A percentile compares a stretch with the other conserved stretches of the same genome.
Evolutionary conservation across 2,797 vertebrate species (phyloP).

Genomic region (Mormyrops boulengeri): DNA sequence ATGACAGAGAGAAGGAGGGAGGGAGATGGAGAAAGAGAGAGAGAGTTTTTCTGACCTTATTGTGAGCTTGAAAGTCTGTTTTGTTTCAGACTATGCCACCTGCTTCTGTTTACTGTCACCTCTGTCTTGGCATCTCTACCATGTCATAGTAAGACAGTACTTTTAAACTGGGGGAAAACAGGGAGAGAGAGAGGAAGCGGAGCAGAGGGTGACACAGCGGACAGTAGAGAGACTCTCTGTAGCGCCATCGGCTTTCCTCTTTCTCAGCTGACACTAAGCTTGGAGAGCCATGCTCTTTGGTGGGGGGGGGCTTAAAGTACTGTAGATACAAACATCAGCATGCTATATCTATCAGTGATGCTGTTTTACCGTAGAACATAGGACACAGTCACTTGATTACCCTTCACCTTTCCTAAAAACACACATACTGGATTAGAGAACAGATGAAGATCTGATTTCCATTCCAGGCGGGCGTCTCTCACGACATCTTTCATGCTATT

Average conservation of each 20-base stretch:
- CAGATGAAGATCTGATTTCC: neutral
- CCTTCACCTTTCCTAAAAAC: neutral
- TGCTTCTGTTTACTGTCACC: constrained; percentile 4
- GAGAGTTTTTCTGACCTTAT: constrained; percentile 10
- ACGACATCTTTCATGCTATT: neutral
- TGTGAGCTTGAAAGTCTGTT: constrained; percentile 8
- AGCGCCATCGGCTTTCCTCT: neutral
- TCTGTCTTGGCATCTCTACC: neutral
- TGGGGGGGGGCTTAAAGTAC: neutral
- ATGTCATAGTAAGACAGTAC: neutral
- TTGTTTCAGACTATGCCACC: neutral
- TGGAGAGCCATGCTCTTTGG: neutral
- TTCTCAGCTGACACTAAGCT: neutral
- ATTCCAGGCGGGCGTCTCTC: neutral
- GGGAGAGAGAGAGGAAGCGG: neutral
- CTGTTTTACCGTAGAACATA: neutral
- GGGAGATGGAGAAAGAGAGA: constrained; percentile 3
- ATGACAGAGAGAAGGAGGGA: neutral
- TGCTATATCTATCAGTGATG: neutral
- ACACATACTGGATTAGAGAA: neutral
- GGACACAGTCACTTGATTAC: neutral
- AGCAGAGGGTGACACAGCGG: neutral
- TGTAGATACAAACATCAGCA: neutral
- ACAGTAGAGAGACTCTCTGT: neutral
- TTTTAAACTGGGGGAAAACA: constrained; percentile 6